A percentile compares a stretch with the other conserved stretches of the same genome.
Conservation (phyloP, 2,113 vertebrate species). For the Poeciliopsis retropinna region DNA sequence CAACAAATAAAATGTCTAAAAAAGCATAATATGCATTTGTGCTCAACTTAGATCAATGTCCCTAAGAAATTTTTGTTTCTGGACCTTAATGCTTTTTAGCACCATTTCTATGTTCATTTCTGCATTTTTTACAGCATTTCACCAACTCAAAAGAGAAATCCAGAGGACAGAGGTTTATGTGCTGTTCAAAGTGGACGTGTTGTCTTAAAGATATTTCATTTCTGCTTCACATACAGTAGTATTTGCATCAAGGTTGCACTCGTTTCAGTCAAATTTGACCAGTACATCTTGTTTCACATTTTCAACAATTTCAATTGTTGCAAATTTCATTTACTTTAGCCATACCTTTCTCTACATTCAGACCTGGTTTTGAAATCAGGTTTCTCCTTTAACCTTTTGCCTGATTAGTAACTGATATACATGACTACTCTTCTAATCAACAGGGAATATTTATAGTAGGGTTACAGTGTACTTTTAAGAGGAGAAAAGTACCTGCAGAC, state of each 20-base stretch:
- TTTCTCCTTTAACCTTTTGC: background rate
- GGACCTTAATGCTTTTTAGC: too few species aligned
- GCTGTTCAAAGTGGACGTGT: too few species aligned
- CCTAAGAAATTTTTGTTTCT: too few species aligned
- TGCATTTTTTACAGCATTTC: background rate
- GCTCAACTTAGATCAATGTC: too few species aligned
- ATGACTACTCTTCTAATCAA: background rate
- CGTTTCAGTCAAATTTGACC: too few species aligned
- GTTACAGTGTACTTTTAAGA: background rate
- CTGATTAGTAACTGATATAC: background rate
- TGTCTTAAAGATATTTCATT: too few species aligned
- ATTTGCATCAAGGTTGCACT: too few species aligned
- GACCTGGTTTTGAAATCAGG: background rate
- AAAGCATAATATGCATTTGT: too few species aligned
- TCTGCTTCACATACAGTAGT: too few species aligned
- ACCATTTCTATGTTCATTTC: background rate
- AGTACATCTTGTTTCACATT: background rate
- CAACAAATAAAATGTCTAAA: too few species aligned
- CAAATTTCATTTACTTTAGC: background rate
- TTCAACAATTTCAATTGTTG: background rate
- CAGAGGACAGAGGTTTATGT: too few species aligned
- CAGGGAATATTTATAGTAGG: background rate
- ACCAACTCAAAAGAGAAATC: too few species aligned
- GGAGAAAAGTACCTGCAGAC: slow-evolving; percentile 7
- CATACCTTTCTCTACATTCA: background rate